Evolutionary conservation across 2,888 invertebrate species (phyloP).

Genomic region (Pyrgus malvae): DNA sequence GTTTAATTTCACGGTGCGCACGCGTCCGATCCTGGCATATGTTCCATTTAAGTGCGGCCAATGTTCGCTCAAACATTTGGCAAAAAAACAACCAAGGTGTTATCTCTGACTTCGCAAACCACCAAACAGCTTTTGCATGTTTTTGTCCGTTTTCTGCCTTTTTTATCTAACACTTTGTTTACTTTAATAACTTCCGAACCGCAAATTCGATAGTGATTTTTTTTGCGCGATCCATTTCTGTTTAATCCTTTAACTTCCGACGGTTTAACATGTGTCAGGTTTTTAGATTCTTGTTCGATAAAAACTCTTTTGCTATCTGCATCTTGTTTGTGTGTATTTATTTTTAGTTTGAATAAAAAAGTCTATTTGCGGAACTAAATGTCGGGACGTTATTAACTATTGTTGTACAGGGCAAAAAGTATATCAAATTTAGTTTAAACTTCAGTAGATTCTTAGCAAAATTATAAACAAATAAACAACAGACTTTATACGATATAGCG

Average conservation of each 20-base stretch:
- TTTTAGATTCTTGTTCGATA: not conserved
- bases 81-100: conserved; percentile 53
- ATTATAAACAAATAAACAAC: no score
- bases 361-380: no score
- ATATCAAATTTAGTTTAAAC: no score
- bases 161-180: conserved; percentile 38
- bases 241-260: conserved; percentile 37
- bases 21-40: conserved; percentile 56
- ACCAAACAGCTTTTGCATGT: conserved; percentile 45
- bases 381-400: no score
- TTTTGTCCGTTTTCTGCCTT: conserved; percentile 37
- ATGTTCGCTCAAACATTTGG: conserved; percentile 13
- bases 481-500: no score
- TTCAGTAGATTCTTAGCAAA: no score
- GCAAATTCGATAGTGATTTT: conserved; percentile 14
- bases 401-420: no score
- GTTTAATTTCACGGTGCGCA: conserved; percentile 53
- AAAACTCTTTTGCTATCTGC: not conserved
- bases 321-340: no score
- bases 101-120: conserved; percentile 36
- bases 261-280: conserved; percentile 8
- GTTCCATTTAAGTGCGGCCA: conserved; percentile 35
- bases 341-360: no score
- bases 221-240: conserved; percentile 32
- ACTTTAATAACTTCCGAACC: conserved; percentile 41